Evolutionary conservation across 2,797 vertebrate species (phyloP), one percentile per base, ranked within the genome.

Genomic region (Brachyalestes nurse): DNA sequence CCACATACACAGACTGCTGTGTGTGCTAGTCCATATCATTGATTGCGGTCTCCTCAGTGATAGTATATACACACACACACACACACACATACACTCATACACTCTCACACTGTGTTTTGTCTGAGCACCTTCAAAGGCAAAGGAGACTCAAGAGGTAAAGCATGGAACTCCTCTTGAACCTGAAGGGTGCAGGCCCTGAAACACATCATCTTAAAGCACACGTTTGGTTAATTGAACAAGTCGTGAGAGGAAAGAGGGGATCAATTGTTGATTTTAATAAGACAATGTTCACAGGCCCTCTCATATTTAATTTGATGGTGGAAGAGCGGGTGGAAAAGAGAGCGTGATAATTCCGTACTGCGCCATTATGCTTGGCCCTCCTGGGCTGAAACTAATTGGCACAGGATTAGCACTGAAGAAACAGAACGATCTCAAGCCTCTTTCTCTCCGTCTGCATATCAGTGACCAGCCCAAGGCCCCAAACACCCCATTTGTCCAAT

Each of bases 301-400:
- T 83, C 80, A 75, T 89, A 87, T 88, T 87, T 89, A 84, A 89
- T 88, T 87, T 89, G 84, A 87, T 86, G 82, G 83, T 66, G 51
- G 72, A 67, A 82, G 75, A 78, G 86, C 73, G 83, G 72, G 72
- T 82, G 72, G 77, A 84, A 86, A 84, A 84, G 81, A 47, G 79
- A 85, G 81, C 23, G 58, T 70, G 83, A 85, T 89, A 85, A 75
- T 87, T 86, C 84, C 19, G 40, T 84, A 85, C 83, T 83, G 86
- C 74, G 75, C 83, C 75, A 79, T 88, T 87, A 79, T 80, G 89
- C 83, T 76, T 71, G 72, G 88, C 88, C 84, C 87, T 93, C 90
- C 91, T 87, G 87, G 89, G 89, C 90, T 92, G 90, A 93, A 93
- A 93, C 90, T 93, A 94, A 94, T 94, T 94, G 92, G 91, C 88